phyloP scores from a whole-genome alignment of 2,888 invertebrate genomes.

The Drosophila anomalipes region DNA sequence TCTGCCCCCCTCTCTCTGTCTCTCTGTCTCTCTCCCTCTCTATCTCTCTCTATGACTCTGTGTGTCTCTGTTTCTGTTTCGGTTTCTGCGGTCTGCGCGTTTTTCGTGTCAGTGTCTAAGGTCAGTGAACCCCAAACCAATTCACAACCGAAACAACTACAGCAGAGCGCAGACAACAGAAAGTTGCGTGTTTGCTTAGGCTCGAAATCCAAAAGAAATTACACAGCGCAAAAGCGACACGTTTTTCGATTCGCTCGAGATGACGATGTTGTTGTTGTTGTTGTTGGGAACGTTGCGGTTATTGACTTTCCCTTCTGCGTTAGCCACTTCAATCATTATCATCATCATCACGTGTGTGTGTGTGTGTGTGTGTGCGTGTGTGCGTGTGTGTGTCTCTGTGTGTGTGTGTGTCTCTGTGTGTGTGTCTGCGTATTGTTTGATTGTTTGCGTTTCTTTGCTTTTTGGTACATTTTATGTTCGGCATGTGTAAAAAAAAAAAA shows the following conservation, averaged over 20 bases:
- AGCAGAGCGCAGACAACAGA: conserved; percentile 13
- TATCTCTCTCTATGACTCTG: no score
- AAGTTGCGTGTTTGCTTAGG: conserved; percentile 75
- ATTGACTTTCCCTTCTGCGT: conserved; percentile 60
- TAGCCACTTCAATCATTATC: conserved; percentile 31
- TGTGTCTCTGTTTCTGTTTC: background rate
- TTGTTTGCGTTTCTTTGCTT: conserved; percentile 31
- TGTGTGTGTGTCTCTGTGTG: background rate
- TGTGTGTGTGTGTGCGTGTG: background rate
- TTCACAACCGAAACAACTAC: conserved; percentile 8
- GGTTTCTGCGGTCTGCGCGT: conserved; percentile 4
- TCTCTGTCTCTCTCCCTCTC: background rate
- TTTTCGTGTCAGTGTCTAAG: conserved; percentile 54
- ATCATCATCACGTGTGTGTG: conserved; percentile 1
- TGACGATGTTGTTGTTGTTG: conserved; percentile 8
- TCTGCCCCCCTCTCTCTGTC: no score
- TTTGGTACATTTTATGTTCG: conserved; percentile 23
- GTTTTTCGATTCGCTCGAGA: conserved; percentile 9
- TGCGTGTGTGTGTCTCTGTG: background rate
- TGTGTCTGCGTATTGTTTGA: conserved; percentile 2
- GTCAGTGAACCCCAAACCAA: conserved; percentile 62
- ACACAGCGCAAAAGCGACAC: conserved; percentile 38
- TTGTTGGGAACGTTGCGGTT: conserved; percentile 57
- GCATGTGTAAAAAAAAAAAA: conserved; percentile 13
- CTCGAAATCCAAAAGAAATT: conserved; percentile 36